A percentile compares a stretch with the other conserved stretches of the same genome.
Conservation (phyloP, 30 jellyfish, hydroid and myxozoan genomes). For the Hydra vulgaris region DNA sequence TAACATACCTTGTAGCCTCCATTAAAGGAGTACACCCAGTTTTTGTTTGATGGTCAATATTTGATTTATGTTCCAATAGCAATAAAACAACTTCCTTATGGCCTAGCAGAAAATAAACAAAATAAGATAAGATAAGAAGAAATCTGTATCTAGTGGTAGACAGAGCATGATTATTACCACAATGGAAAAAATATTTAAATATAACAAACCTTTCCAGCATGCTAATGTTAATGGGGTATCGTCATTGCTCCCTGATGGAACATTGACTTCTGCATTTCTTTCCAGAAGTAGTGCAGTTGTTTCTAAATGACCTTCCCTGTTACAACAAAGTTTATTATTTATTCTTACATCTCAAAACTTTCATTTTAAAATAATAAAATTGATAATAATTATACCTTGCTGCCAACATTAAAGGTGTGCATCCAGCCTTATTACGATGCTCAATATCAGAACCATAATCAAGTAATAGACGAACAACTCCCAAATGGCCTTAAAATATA, state of each 20-base stretch:
- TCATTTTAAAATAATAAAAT: neutral
- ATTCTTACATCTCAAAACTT: neutral
- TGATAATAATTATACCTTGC: constrained; percentile 64
- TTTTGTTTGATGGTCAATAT: constrained; percentile 89
- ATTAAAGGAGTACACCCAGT: constrained; percentile 95
- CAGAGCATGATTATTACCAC: neutral
- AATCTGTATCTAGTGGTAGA: neutral
- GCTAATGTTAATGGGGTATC: constrained; percentile 96
- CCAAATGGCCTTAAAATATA: constrained; percentile 64
- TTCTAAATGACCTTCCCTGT: constrained; percentile 96
- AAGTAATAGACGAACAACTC: constrained; percentile 71
- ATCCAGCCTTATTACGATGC: constrained; percentile 94
- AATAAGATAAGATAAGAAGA: neutral
- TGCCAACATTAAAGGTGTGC: constrained; percentile 96
- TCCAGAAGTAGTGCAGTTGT: constrained; percentile 74
- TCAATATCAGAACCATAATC: constrained; percentile 79
- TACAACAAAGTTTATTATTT: too few relatives aligned
- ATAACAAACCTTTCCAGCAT: constrained; percentile 88
- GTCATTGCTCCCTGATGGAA: constrained; percentile 93
- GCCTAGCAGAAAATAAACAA: constrained; percentile 33
- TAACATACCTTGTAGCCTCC: constrained; percentile 92
- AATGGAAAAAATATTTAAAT: neutral
- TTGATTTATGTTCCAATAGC: constrained; percentile 49
- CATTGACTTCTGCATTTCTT: constrained; percentile 75
- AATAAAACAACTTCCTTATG: constrained; percentile 72